Conservation (phyloP, 2,888 invertebrate species). For the Sarcophaga rosellei region DNA sequence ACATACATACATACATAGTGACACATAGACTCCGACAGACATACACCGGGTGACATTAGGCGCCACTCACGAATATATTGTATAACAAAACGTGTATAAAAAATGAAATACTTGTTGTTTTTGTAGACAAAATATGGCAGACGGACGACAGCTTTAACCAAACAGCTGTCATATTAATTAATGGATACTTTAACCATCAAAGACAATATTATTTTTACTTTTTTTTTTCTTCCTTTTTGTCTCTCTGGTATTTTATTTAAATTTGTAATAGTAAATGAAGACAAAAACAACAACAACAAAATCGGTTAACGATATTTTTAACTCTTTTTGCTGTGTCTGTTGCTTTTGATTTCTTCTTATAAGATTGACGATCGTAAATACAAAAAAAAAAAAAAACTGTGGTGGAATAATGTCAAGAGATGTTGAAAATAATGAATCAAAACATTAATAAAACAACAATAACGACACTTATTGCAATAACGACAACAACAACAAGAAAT, state of each 20-base stretch:
- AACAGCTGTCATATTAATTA: constrained; percentile 60
- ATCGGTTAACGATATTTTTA: background rate
- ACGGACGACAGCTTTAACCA: constrained; percentile 15
- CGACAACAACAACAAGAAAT: background rate
- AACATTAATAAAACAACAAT: constrained; percentile 3
- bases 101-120: constrained; percentile 22
- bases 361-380: constrained; percentile 48
- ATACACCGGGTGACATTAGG: constrained; percentile 9
- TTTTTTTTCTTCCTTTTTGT: background rate
- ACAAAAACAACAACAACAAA: constrained; percentile 1
- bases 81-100: background rate
- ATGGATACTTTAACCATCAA: constrained; percentile 24
- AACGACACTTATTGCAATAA: constrained; percentile 13
- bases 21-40: background rate
- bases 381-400: background rate
- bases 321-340: background rate
- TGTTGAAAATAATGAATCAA: too few relatives aligned
- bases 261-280: background rate
- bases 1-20: background rate
- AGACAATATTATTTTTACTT: too few relatives aligned
- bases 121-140: constrained; percentile 22
- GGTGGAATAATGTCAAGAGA: too few relatives aligned
- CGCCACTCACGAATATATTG: constrained; percentile 51
- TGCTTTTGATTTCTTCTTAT: background rate
- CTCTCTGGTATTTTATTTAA: constrained; percentile 7